These are phyloP conservation scores for Nothura maculosa DNA, from an alignment of 2,797 vertebrate species.

Conservation along the genomic window DNA sequence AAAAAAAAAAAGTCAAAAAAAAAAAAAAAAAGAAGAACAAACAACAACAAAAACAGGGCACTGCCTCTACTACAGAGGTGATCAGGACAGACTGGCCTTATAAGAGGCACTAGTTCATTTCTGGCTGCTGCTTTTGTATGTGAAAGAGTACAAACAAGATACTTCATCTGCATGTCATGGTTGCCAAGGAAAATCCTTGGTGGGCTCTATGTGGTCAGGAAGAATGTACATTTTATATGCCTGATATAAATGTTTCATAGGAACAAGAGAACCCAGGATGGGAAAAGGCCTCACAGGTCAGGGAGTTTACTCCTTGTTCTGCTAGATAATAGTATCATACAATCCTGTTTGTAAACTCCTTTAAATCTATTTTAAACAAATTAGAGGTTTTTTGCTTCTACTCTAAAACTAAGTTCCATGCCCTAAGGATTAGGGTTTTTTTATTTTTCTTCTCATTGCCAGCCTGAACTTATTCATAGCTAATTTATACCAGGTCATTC, in stretches of 20 bases:
- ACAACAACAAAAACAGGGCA: not conserved
- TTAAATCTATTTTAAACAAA: not conserved
- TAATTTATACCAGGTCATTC: not conserved
- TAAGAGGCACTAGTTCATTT: not conserved
- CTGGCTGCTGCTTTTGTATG: not conserved
- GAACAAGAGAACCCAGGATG: not conserved
- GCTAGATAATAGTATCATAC: not conserved
- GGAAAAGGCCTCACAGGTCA: not conserved
- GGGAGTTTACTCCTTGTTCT: not conserved
- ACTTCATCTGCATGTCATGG: not conserved
- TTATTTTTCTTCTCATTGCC: not conserved
- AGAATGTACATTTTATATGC: not conserved
- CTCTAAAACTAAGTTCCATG: not conserved
- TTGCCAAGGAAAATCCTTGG: not conserved
- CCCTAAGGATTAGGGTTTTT: not conserved
- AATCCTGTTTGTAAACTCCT: not conserved
- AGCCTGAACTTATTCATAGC: not conserved
- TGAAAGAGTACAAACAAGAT: not conserved
- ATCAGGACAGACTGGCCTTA: not conserved
- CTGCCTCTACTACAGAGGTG: not conserved
- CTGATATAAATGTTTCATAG: not conserved
- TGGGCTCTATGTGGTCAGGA: not conserved
- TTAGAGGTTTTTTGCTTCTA: accelerated
- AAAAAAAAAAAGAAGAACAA: too few species aligned
- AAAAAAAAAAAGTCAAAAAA: not conserved